Evolutionary conservation across 2,888 invertebrate genomes (phyloP).

Genomic region (Heteromyza rotundicornis): DNA sequence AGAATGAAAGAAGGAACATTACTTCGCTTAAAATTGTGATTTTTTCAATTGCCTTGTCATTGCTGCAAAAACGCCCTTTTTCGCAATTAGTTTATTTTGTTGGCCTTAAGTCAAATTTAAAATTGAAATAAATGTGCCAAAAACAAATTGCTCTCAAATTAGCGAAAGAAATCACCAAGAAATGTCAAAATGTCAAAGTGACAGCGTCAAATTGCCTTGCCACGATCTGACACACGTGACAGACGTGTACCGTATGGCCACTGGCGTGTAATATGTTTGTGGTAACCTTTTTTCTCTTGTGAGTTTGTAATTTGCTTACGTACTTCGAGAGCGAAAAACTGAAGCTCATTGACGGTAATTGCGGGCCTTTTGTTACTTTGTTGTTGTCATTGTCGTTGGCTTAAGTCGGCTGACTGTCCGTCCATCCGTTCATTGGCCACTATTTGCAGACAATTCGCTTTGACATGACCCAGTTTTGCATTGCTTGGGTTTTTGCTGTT

Average conservation of each 20-base stretch:
- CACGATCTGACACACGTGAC: no score
- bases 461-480: constrained; percentile 30
- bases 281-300: background rate
- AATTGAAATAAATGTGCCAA: no score
- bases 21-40: no score
- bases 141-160: background rate
- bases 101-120: no score
- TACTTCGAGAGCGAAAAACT: background rate
- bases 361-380: constrained; percentile 8
- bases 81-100: no score
- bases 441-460: constrained; percentile 21
- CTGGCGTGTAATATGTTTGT: background rate
- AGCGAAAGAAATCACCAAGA: background rate
- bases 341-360: background rate
- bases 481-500: constrained; percentile 11
- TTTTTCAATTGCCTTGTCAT: no score
- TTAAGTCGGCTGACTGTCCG: background rate
- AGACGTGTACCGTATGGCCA: no score
- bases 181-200: background rate
- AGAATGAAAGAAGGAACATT: no score
- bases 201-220: background rate
- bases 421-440: background rate
- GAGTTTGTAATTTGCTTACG: background rate
- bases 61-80: no score
- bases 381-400: background rate